Base-by-base conservation (phyloP, 2,797 vertebrate genomes). In the Lates japonicus region DNA sequence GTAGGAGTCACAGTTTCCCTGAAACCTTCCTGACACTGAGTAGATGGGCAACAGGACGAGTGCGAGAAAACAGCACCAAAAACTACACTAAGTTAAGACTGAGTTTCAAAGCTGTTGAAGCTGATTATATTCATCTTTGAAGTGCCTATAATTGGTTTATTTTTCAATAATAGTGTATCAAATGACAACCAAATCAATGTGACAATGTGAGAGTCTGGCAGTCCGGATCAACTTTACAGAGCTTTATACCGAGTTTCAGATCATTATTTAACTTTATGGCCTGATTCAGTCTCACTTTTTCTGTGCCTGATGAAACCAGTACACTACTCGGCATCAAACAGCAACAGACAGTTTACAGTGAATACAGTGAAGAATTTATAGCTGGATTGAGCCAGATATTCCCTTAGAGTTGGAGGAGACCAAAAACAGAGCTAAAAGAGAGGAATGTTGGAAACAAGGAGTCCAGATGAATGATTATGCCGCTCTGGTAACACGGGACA, bases 11-110 rank as follows among this genome's bases (percentile, higher is more conserved):
- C 52, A 52, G 35, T 64, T 55, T 67, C 31, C 42, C 37, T 17
- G 8, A 58, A 61, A 22, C 51, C 52, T 67, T 20, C 20, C n/a
- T 48, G 60, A 71, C 51, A 57, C 63, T 25, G 68, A 76, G 25
- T 20, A 11, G 51, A 75, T 16, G 35, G 31, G 31, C 55, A 74
- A 63, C 49, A 22, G 49, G 25, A 46, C 7, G 62, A 14, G 17
- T 4, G 12, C 14, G 1, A 33, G 22, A 52, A 59, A 52, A 61
- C 5, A 29, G 0, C 29, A 62, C 22, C 11, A 42, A 8, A 29
- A 22, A 31, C 16, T 2, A 46, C 29, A 31, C 35, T 31, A 5
- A 25, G 9, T 7, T 12, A 0, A 48, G 10, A 61, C 37, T 25
- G 51, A 14, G 22, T 41, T 46, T 49, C 33, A 29, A 22, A 35